Base-by-base conservation (phyloP, 2,113 vertebrate species). In the Orthonyx spaldingii region DNA sequence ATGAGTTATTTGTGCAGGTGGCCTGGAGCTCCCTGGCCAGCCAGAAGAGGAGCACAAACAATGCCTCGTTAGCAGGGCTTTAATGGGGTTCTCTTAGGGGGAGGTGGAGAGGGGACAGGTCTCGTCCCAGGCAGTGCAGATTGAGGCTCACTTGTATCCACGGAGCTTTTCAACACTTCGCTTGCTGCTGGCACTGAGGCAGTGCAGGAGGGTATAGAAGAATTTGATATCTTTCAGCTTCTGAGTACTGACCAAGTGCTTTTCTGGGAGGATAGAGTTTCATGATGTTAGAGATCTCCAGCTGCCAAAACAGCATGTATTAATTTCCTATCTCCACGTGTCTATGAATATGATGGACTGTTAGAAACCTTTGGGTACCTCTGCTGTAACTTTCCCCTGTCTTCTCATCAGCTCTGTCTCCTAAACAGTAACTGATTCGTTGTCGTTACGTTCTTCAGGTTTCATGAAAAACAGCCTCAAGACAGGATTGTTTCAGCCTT, bases 1-100 rank as follows among this genome's bases (percentile, higher is more conserved):
- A 96, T 96, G 96, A 97, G 79, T 96, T 97, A 96, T 97, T 96
- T 97, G 96, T 97, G 96, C 96, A 97, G 96, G 96, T 97, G 96
- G 97, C 93, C 6, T 65, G 61, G 47, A 90, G 80, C 33, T 1
- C 88, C 70, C 78, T 66, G 89, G 85, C 63, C 87, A 69, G 86
- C 75, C 79, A 20, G 78, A 59, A 39, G 41, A 19, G 88, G 52
- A 95, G 93, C 88, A 70, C 9, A 4, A 96, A 92, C 95, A 92
- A 93, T 93, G 83, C 87, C 87, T 91, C 85, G 5, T 50, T 61
- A 95, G 57, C 75, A 16, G 47, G 16, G 56, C 76, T 92, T 60
- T 65, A 15, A 41, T 37, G 13, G 33, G 1, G 52, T 76, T 8
- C 75, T 92, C 79, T 12, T 50, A 4, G 72, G 30, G 50, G 33